Base-by-base conservation (phyloP, 2,113 vertebrate species). In the Artemisiospiza belli region DNA sequence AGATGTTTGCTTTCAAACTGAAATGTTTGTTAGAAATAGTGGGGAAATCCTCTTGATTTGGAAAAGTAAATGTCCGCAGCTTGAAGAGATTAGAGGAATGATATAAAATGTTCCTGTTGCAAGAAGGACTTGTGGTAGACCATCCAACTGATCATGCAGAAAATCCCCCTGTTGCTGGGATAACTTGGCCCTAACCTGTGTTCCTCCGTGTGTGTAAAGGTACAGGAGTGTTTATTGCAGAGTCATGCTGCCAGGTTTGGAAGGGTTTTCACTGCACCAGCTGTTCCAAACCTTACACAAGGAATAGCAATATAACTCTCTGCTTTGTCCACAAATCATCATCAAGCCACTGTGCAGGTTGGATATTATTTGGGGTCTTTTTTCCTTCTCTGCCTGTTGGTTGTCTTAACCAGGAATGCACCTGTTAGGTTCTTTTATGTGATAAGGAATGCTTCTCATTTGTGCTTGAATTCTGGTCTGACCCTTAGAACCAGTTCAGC, bases 321-420 rank as follows among this genome's bases (percentile, higher is more conserved):
- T 77, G 41, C 39, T 58, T 67, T 74, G 54, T 57, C 15, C 47
- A 49, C 31, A 75, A 85, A 54, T 18, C 8, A 8, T 31, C 13
- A 23, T 44, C 19, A 31, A 66, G 3, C 27, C 17, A 22, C n/a
- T 31, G 6, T 20, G 43, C 27, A n/a, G 33, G 8, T 10, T 79
- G 54, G 23, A 5, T 92, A 11, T 64, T 73, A 37, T 13, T 84
- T 5, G 10, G 6, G 0, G 0, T 0, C 47, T 61, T 74, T 41
- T 47, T 28, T 2, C 19, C 3, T 5, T 0, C 4, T 46, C 15
- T 37, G 11, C 39, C 5, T 59, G 7, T 70, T 84, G 20, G 2
- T 66, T 81, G 37, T 58, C 43, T 52, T 44, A 43, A 55, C 14
- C 58, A 37, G 9, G 9, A 44, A 21, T 81, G 12, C 3, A 31